phyloP scores from a whole-genome alignment of 2,797 vertebrate genomes.

The Microhierax caerulescens region DNA sequence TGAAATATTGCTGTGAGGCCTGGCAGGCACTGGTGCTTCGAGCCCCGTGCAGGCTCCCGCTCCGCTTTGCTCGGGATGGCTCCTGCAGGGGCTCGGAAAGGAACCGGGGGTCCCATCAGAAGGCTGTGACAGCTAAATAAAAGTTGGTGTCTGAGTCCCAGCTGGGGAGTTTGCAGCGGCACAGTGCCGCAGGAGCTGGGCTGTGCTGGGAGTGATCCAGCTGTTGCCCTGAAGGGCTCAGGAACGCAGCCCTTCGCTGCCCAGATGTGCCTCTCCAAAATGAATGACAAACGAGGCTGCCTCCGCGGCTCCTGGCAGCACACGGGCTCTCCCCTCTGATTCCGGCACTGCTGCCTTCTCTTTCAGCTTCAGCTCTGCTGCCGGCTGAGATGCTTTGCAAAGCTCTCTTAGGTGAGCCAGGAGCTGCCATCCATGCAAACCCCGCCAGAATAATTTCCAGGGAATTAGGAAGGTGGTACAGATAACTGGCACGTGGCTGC shows the following conservation, averaged over 20 bases:
- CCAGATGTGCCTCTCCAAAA: not conserved
- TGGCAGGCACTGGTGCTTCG: not conserved
- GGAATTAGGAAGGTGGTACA: not conserved
- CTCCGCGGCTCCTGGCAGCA: not conserved
- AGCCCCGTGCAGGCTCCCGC: not conserved
- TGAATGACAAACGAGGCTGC: too few relatives aligned
- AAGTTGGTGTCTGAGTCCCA: not conserved
- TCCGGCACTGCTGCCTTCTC: not conserved
- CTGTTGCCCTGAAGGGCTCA: not conserved
- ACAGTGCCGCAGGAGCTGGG: not conserved
- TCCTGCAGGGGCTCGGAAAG: not conserved
- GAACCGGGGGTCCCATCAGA: not conserved
- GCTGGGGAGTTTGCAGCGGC: not conserved
- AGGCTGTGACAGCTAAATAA: constrained; percentile 6
- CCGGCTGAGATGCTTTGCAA: not conserved
- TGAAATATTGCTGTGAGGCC: not conserved
- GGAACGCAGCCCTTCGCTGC: fast-evolving
- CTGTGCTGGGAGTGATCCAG: not conserved
- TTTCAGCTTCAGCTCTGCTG: not conserved
- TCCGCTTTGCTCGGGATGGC: not conserved
- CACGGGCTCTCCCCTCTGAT: not conserved
- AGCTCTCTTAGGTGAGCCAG: not conserved
- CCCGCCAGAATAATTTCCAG: not conserved
- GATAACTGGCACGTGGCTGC: not conserved
- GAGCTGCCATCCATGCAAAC: not conserved